These are phyloP conservation scores for Anoura caudifer DNA, from an alignment of 2,113 vertebrate genomes.

Conservation along the genomic window DNA sequence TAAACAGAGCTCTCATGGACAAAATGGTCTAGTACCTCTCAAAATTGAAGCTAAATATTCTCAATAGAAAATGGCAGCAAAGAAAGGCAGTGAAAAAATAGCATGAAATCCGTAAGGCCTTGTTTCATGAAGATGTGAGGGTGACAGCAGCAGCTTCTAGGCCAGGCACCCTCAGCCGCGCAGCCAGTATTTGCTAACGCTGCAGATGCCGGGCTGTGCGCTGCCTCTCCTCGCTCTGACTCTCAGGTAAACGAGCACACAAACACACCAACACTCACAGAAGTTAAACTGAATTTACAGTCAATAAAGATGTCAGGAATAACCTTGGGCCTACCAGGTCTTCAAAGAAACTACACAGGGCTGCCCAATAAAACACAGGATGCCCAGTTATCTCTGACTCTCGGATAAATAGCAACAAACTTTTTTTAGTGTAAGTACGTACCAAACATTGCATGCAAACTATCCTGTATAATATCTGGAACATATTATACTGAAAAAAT, in stretches of 20 bases:
- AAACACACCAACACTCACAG: neutral
- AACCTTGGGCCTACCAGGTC: neutral
- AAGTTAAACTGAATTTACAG: neutral
- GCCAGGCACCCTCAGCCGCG: neutral
- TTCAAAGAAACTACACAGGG: neutral
- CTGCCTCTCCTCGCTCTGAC: neutral
- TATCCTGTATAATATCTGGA: neutral
- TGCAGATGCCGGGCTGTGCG: neutral
- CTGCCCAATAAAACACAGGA: neutral
- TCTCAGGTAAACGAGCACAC: neutral
- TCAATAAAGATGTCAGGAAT: neutral
- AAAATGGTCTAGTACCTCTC: neutral
- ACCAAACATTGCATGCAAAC: neutral
- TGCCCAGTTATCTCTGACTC: neutral
- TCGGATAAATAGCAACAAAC: neutral
- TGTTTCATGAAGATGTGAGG: neutral
- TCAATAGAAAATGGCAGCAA: neutral
- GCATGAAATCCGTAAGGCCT: neutral
- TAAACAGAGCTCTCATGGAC: conserved; percentile 40
- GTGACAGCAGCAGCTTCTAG: neutral
- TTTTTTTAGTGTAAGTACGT: neutral
- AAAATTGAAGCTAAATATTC: neutral
- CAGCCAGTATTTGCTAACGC: neutral
- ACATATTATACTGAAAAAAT: neutral
- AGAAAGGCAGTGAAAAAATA: neutral